phyloP scores from a whole-genome alignment of 2,888 invertebrate species.

The Coleophora deauratella region DNA sequence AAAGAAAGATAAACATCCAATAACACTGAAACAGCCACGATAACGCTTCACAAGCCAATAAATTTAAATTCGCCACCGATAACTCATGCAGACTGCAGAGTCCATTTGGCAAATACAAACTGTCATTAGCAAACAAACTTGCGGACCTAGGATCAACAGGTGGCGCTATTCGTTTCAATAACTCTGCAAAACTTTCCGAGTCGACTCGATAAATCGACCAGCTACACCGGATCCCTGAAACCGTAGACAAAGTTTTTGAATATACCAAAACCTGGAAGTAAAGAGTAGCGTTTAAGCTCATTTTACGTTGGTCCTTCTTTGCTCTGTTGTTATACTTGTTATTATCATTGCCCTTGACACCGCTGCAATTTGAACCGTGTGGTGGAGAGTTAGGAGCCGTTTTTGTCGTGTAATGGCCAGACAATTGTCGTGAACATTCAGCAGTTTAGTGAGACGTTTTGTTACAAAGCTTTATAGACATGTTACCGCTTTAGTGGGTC shows the following conservation, averaged over 20 bases:
- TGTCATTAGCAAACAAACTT: slow-evolving; percentile 65
- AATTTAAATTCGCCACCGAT: slow-evolving; percentile 11
- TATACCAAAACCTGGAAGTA: too few relatives aligned
- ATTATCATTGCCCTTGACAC: slow-evolving; percentile 50
- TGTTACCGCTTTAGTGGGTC: slow-evolving; percentile 31
- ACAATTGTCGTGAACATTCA: slow-evolving; percentile 34
- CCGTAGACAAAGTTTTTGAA: not conserved
- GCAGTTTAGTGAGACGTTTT: slow-evolving; percentile 55
- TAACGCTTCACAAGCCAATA: slow-evolving; percentile 3
- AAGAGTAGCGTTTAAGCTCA: slow-evolving; percentile 21
- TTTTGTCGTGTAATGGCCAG: slow-evolving; percentile 25
- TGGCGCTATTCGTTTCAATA: slow-evolving; percentile 71
- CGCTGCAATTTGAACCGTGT: slow-evolving; percentile 43
- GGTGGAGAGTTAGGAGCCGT: slow-evolving; percentile 18
- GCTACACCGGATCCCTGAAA: slow-evolving; percentile 26
- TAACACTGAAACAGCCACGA: slow-evolving; percentile 3
- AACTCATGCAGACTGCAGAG: slow-evolving; percentile 7
- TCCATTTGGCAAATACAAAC: slow-evolving; percentile 20
- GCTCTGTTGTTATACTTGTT: slow-evolving; percentile 66
- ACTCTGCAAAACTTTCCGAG: slow-evolving; percentile 65
- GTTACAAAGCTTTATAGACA: slow-evolving; percentile 51
- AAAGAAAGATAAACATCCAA: slow-evolving; percentile 6
- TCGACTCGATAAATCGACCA: slow-evolving; percentile 66
- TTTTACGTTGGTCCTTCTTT: slow-evolving; percentile 46
- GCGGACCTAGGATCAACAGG: slow-evolving; percentile 59